Evolutionary conservation across 2,797 vertebrate genomes (phyloP).

Genomic region (Chiroxiphia lanceolata): DNA sequence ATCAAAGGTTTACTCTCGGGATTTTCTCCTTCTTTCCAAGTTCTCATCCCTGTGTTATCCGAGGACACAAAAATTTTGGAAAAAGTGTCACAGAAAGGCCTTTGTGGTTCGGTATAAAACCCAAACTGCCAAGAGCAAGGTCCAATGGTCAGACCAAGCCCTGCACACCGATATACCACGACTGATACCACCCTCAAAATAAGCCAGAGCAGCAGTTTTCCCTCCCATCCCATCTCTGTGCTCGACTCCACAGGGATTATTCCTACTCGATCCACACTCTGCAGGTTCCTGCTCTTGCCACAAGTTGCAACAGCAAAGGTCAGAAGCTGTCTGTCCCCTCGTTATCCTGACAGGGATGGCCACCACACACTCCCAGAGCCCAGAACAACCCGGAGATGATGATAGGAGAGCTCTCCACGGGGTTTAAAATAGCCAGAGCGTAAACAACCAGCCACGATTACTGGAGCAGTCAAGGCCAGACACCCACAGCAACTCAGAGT

Average conservation of each 20-base stretch:
- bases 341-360: not conserved
- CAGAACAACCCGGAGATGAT: not conserved
- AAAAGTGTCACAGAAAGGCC: not conserved
- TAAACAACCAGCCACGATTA: not conserved
- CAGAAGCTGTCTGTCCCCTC: not conserved
- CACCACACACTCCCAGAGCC: not conserved
- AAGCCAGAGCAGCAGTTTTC: not conserved
- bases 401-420: fast-evolving
- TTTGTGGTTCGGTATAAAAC: not conserved
- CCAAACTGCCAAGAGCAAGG: not conserved
- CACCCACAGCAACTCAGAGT: not conserved
- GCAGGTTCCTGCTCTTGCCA: not conserved
- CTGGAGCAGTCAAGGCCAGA: not conserved
- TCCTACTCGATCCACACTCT: not conserved
- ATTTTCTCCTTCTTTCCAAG: not conserved
- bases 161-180: not conserved
- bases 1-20: not conserved
- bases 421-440: not conserved
- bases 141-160: not conserved
- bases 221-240: not conserved
- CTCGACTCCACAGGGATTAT: not conserved
- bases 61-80: not conserved
- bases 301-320: not conserved
- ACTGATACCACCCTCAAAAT: not conserved
- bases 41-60: not conserved